phyloP scores from a whole-genome alignment of 2,888 invertebrate genomes.

The Dermolepida albohirtum region DNA sequence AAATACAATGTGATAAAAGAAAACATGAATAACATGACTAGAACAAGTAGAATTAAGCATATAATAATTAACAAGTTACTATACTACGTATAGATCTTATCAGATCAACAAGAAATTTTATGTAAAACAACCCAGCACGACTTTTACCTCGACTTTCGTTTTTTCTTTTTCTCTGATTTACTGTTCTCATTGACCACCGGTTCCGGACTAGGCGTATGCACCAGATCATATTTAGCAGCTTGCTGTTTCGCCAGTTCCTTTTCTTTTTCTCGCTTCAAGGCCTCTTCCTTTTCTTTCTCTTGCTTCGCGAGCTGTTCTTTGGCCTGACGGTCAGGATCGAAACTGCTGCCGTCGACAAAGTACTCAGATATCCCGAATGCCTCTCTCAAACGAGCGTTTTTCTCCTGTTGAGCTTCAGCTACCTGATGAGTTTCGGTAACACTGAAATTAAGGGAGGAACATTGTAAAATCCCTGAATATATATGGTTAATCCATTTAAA shows the following conservation, averaged over 20 bases:
- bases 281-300: conserved; percentile 60
- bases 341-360: conserved; percentile 93
- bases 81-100: no score
- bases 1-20: no score
- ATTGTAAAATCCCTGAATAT: no score
- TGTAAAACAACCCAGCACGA: background rate
- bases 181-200: conserved; percentile 58
- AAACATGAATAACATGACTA: no score
- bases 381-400: conserved; percentile 91
- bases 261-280: conserved; percentile 66
- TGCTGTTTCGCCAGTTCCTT: conserved; percentile 64
- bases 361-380: conserved; percentile 95
- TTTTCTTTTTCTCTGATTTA: conserved; percentile 73
- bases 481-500: no score
- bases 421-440: conserved; percentile 96
- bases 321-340: conserved; percentile 82
- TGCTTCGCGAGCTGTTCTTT: conserved; percentile 69
- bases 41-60: no score
- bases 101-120: no score
- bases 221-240: conserved; percentile 74
- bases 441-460: conserved; percentile 71
- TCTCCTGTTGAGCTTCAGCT: conserved; percentile 95
- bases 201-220: conserved; percentile 81
- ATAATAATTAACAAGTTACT: no score
- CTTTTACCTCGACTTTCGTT: conserved; percentile 78